Evolutionary conservation across 2,888 invertebrate genomes (phyloP).

Genomic region (Pristionchus maxplancki): DNA sequence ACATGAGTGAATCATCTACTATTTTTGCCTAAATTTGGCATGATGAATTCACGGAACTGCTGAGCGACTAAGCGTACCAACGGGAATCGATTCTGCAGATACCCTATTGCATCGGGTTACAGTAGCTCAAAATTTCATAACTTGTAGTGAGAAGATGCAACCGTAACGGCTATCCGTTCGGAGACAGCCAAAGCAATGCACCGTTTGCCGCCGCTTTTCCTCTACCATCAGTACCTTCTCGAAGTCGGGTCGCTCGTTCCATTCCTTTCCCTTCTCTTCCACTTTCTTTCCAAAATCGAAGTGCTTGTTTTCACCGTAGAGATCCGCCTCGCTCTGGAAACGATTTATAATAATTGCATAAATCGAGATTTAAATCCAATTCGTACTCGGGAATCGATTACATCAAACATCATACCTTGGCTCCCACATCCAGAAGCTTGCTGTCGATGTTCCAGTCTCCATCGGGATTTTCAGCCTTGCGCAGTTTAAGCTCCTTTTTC

Average conservation of each 20-base stretch:
- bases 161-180: too few species aligned
- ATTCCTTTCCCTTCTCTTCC: conserved; percentile 64
- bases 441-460: conserved; percentile 69
- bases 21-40: too few species aligned
- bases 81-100: too few species aligned
- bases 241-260: conserved; percentile 75
- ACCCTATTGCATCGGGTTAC: too few species aligned
- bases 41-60: too few species aligned
- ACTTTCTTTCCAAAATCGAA: conserved; percentile 76
- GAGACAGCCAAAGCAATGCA: background rate
- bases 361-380: background rate
- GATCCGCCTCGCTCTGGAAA: conserved; percentile 68
- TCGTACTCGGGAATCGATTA: background rate
- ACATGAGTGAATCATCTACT: too few species aligned
- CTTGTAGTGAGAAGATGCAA: too few species aligned
- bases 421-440: conserved; percentile 61
- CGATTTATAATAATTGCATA: background rate
- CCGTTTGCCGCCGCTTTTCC: background rate
- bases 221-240: conserved; percentile 64
- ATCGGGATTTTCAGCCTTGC: conserved; percentile 62
- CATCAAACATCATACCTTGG: conserved; percentile 43
- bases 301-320: conserved; percentile 74
- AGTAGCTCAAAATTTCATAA: too few species aligned
- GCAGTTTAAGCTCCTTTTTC: conserved; percentile 60
- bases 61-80: too few species aligned